phyloP scores from a whole-genome alignment of 2,888 invertebrate genomes.

The Coecobrya sp. region DNA sequence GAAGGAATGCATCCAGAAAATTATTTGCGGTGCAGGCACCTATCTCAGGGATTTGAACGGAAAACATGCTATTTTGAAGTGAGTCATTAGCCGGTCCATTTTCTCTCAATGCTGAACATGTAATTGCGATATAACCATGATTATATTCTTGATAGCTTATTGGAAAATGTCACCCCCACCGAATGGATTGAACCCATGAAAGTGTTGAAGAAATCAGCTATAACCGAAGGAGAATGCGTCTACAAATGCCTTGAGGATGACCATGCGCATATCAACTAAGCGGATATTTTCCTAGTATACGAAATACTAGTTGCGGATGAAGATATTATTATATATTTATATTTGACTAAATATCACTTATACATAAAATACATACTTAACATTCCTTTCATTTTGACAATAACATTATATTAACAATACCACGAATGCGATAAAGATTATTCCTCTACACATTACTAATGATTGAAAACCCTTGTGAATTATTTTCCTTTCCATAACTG shows the following conservation, averaged over 20 bases:
- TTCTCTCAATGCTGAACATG: not conserved
- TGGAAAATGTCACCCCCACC: conserved; percentile 84
- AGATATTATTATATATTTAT: no score
- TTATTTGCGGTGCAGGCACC: conserved; percentile 85
- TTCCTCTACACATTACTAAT: no score
- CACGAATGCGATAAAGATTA: no score
- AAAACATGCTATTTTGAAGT: conserved; percentile 85
- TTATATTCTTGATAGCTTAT: conserved; percentile 74
- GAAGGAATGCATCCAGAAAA: conserved; percentile 84
- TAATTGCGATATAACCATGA: not conserved
- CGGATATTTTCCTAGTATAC: no score
- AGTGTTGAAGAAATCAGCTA: conserved; percentile 82
- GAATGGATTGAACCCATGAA: conserved; percentile 84
- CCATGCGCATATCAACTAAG: no score
- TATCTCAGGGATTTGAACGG: conserved; percentile 84
- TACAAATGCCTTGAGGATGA: conserved; percentile 82
- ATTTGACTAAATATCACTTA: no score
- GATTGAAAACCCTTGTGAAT: no score
- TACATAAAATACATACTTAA: no score
- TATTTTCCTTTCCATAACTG: no score
- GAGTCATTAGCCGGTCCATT: conserved; percentile 59
- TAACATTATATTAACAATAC: no score
- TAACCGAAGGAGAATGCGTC: conserved; percentile 83
- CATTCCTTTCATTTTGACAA: no score
- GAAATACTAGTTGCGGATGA: no score